These are phyloP conservation scores for Oophaga pumilio DNA, from an alignment of 2,113 vertebrate genomes.

Conservation along the genomic window DNA sequence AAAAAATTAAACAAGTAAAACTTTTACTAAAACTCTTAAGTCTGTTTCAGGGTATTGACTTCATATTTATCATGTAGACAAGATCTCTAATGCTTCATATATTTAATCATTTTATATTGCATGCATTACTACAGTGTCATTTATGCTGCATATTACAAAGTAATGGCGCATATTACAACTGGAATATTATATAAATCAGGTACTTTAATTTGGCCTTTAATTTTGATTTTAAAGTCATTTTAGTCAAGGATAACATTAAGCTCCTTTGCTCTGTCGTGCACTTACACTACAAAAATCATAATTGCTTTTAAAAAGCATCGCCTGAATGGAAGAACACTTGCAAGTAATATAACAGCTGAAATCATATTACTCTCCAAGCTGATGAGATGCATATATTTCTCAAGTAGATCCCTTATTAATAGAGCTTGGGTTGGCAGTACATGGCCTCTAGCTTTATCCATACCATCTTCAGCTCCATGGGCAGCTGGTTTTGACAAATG, in stretches of 20 bases:
- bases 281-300: neutral
- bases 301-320: conserved; percentile 5
- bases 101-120: too few species aligned
- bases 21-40: too few species aligned
- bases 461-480: neutral
- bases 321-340: conserved; percentile 14
- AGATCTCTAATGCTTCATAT: too few species aligned
- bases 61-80: too few species aligned
- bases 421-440: neutral
- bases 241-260: conserved; percentile 4
- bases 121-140: too few species aligned
- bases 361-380: neutral
- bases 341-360: conserved; percentile 10
- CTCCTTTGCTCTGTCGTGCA: neutral
- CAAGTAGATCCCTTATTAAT: conserved; percentile 6
- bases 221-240: neutral
- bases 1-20: too few species aligned
- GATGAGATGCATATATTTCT: neutral
- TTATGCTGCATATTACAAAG: neutral
- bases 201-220: neutral
- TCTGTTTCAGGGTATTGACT: too few species aligned
- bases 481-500: conserved; percentile 31
- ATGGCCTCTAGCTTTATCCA: neutral
- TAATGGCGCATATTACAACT: neutral
- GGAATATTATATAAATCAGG: neutral